A percentile compares a stretch with the other conserved stretches of the same genome.
Conservation (phyloP, 2,113 vertebrate genomes). For the Trematomus loennbergii region DNA sequence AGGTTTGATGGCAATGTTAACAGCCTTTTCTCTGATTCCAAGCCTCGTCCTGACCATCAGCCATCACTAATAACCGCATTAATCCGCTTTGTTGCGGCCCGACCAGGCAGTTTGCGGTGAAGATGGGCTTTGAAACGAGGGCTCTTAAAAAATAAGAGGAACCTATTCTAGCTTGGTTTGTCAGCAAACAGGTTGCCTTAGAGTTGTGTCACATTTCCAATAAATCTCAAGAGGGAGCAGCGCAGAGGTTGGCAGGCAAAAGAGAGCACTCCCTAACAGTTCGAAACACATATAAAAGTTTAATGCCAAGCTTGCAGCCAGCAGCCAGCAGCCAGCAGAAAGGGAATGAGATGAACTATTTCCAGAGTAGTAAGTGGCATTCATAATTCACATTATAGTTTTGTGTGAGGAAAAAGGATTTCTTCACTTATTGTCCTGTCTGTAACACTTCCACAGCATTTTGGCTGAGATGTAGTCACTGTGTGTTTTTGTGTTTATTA, state of each 20-base stretch:
- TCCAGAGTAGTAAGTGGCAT: slow-evolving; percentile 74
- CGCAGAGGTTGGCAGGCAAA: slow-evolving; percentile 60
- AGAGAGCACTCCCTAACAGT: slow-evolving; percentile 52
- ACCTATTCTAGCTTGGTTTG: slow-evolving; percentile 27
- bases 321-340: slow-evolving; percentile 63
- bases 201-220: slow-evolving; percentile 51
- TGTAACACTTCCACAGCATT: slow-evolving; percentile 25
- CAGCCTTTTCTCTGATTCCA: slow-evolving; percentile 43
- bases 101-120: not conserved
- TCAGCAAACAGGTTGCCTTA: slow-evolving; percentile 40
- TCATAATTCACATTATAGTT: slow-evolving; percentile 81
- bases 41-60: slow-evolving; percentile 43
- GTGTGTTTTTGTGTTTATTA: slow-evolving; percentile 47
- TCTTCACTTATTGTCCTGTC: slow-evolving; percentile 36
- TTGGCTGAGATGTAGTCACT: slow-evolving; percentile 8
- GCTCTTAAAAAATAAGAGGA: slow-evolving; percentile 22
- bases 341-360: slow-evolving; percentile 73
- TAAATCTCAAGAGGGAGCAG: slow-evolving; percentile 50
- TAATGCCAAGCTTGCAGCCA: slow-evolving; percentile 74
- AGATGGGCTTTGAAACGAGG: not conserved
- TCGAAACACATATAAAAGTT: slow-evolving; percentile 81
- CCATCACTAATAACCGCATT: slow-evolving; percentile 41
- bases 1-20: slow-evolving; percentile 48
- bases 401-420: slow-evolving; percentile 57
- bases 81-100: slow-evolving; percentile 46